Evolutionary conservation across 1,140 invertebrate species (phyloP).

Genomic region (Temnothorax longispinosus): DNA sequence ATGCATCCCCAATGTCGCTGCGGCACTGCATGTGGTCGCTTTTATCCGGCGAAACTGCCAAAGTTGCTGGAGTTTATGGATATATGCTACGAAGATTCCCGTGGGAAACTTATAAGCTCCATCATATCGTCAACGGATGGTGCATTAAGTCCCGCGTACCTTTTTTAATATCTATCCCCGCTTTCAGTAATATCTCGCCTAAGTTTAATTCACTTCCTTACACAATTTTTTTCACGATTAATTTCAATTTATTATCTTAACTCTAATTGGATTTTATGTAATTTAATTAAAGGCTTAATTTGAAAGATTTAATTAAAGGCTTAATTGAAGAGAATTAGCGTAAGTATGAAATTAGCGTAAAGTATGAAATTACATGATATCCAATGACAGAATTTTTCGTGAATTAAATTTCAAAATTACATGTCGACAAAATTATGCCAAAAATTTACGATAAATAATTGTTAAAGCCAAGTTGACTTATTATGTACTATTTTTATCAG

Average conservation of each 20-base stretch:
- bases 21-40: constrained; percentile 29
- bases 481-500: background rate
- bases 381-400: background rate
- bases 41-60: constrained; percentile 18
- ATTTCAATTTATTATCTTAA: background rate
- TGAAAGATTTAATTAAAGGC: background rate
- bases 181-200: background rate
- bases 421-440: background rate
- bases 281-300: constrained; percentile 19
- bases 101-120: constrained; percentile 3
- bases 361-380: background rate
- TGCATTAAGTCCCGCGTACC: background rate
- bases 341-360: background rate
- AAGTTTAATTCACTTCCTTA: background rate
- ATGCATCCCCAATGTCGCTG: constrained; percentile 6
- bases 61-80: constrained; percentile 33
- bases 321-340: background rate
- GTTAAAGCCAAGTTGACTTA: background rate
- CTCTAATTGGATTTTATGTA: background rate
- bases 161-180: background rate
- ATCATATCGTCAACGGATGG: background rate
- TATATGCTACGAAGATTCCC: background rate
- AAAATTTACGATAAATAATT: background rate
- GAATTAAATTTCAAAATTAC: background rate
- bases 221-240: background rate